A percentile compares a stretch with the other conserved stretches of the same genome.
Conservation (phyloP, 2,888 invertebrate species). For the Cryptus viduatorius region DNA sequence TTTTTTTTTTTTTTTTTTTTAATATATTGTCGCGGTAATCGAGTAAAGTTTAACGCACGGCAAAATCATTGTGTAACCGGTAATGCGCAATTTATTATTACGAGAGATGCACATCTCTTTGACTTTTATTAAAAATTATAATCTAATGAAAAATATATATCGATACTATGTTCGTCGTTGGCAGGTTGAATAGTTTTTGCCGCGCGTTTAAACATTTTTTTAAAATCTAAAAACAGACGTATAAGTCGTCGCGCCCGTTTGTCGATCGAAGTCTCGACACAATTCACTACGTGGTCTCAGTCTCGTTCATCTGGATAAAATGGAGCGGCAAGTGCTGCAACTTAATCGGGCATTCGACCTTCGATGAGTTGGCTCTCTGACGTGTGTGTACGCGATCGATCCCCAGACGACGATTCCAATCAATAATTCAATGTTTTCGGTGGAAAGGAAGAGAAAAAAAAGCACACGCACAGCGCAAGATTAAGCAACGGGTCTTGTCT, state of each 20-base stretch:
- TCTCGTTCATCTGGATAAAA: conserved; percentile 82
- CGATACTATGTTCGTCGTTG: conserved; percentile 9
- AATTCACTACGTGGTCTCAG: conserved; percentile 77
- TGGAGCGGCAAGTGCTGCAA: conserved; percentile 81
- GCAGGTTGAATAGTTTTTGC: conserved; percentile 36
- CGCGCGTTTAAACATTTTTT: conserved; percentile 38
- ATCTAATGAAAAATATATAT: conserved; percentile 6
- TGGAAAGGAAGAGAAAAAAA: conserved; percentile 67
- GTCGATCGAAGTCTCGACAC: conserved; percentile 57
- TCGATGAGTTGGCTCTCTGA: conserved; percentile 76
- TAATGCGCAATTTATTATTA: not conserved
- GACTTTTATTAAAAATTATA: not conserved
- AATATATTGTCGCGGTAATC: conserved; percentile 72
- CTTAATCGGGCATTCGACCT: conserved; percentile 81
- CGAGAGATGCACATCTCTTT: not conserved
- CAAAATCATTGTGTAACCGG: conserved; percentile 43
- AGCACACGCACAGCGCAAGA: conserved; percentile 71
- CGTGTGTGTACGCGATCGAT: conserved; percentile 51
- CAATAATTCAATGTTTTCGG: conserved; percentile 80
- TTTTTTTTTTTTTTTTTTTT: conserved; percentile 39
- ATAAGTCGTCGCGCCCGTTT: conserved; percentile 54
- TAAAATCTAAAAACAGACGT: conserved; percentile 37
- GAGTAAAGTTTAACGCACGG: conserved; percentile 60
- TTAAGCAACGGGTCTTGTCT: conserved; percentile 63
- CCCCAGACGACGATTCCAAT: conserved; percentile 69